A percentile compares a stretch with the other conserved stretches of the same genome.
Evolutionary conservation across 37 sponge, comb jelly and placozoan genomes (phyloP).

Genomic region (Halichondria panicea): DNA sequence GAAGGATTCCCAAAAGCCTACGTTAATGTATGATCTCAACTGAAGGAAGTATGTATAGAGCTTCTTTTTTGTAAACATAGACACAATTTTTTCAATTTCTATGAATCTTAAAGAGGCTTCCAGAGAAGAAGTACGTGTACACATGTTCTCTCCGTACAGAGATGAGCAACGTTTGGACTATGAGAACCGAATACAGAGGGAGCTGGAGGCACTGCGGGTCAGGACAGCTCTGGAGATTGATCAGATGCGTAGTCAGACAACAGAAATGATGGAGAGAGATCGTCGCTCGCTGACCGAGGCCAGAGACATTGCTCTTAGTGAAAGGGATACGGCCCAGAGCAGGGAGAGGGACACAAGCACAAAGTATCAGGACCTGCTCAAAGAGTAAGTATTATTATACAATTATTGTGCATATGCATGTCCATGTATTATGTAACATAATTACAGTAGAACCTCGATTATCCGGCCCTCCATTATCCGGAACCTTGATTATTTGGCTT

Average conservation of each 20-base stretch:
- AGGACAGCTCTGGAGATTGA: conserved; percentile 69
- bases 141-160: conserved; percentile 7
- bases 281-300: conserved; percentile 57
- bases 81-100: too few species aligned
- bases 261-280: conserved; percentile 85
- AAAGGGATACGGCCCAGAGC: conserved; percentile 63
- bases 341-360: conserved; percentile 35
- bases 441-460: too few species aligned
- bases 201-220: conserved; percentile 60
- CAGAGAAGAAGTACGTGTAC: background rate
- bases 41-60: too few species aligned
- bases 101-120: background rate
- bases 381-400: conserved; percentile 39
- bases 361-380: conserved; percentile 50
- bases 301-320: conserved; percentile 50
- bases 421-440: too few species aligned
- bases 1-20: too few species aligned
- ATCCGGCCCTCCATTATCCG: too few species aligned
- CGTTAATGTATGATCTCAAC: too few species aligned
- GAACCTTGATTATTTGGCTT: too few species aligned
- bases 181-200: conserved; percentile 57
- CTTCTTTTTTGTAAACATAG: too few species aligned
- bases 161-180: conserved; percentile 69
- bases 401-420: too few species aligned
- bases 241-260: conserved; percentile 61